A percentile compares a stretch with the other conserved stretches of the same genome.
Evolutionary conservation across 2,797 vertebrate species (phyloP).

Genomic region (Acropternis orthonyx): DNA sequence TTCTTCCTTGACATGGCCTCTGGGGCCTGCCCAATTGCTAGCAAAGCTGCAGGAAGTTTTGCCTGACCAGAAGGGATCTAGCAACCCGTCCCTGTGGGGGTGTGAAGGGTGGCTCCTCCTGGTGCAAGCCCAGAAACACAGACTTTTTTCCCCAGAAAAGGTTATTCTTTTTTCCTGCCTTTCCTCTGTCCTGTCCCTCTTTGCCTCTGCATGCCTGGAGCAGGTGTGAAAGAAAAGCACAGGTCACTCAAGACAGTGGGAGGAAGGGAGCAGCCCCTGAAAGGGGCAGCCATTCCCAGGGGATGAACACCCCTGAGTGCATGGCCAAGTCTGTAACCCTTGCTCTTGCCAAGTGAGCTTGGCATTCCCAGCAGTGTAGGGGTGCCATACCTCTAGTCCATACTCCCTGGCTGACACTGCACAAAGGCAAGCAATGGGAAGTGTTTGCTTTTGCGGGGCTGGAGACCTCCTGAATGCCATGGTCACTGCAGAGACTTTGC

Average conservation of each 20-base stretch:
- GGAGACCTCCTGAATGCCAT: rapidly evolving
- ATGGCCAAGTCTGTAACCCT: neutral
- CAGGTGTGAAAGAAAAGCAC: neutral
- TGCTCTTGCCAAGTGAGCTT: neutral
- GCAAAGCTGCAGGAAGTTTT: neutral
- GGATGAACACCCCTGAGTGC: rapidly evolving
- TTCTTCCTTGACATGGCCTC: neutral
- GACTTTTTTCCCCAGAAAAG: neutral
- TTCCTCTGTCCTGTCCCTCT: neutral
- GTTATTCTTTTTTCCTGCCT: neutral
- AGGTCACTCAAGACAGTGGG: rapidly evolving
- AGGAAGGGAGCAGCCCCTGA: neutral
- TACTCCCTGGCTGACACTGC: neutral
- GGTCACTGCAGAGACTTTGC: rapidly evolving
- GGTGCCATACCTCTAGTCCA: no score
- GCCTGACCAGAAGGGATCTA: neutral
- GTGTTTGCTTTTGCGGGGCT: neutral
- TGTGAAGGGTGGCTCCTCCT: neutral
- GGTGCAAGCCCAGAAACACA: neutral
- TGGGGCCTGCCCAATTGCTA: neutral
- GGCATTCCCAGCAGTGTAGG: rapidly evolving
- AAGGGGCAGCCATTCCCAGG: neutral
- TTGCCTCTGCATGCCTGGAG: neutral
- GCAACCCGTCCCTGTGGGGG: rapidly evolving
- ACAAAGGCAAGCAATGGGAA: neutral